Base-by-base conservation (phyloP, 2,797 vertebrate species). In the Phaenicophaeus curvirostris region DNA sequence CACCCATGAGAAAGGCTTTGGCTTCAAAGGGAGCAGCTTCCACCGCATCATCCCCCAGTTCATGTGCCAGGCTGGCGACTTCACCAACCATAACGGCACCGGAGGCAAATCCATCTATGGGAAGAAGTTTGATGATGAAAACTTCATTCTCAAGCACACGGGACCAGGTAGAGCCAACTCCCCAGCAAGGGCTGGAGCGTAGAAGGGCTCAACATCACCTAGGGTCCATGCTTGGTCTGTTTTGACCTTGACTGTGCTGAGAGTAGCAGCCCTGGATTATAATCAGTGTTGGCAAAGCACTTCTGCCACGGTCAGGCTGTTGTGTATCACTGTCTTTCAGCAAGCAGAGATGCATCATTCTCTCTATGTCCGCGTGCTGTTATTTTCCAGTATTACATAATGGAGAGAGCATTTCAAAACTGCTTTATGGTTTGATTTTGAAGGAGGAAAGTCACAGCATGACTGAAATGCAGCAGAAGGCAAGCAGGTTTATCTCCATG, bases 51-150 rank as follows among this genome's bases (percentile, higher is more conserved):
- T 99, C 85, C 99, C 99, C 44, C 99, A 99, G 98, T 99, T 99
- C 95, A 99, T 99, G 99, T 99, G 99, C 94, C 99, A 99, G 96
- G 99, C 98, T 0, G 99, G 99, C 0, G 99, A 99, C 85, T 99
- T 99, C 98, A 99, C 99, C 94, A 99, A 99, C 97, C 99, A 99
- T 98, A 99, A 99, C 0, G 99, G 99, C 97, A 99, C 99, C 0
- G 99, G 99, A 0, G 99, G 99, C 61, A 99, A 99, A 94, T 99
- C 99, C 58, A 99, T 99, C 97, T 99, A 99, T 0, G 99, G 99
- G 9, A 98, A 97, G 93, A 99, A 99, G 97, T 99, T 99, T 71
- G 99, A 99, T 8, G 99, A 99, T n/a, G 99, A 99, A 90, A 99
- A 99, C 97, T 97, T 97, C 66, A 99, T 99, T 76, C 98, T 99